Evolutionary conservation across 2,797 vertebrate species (phyloP).

Genomic region (Gymnoscopelus microlampas): DNA sequence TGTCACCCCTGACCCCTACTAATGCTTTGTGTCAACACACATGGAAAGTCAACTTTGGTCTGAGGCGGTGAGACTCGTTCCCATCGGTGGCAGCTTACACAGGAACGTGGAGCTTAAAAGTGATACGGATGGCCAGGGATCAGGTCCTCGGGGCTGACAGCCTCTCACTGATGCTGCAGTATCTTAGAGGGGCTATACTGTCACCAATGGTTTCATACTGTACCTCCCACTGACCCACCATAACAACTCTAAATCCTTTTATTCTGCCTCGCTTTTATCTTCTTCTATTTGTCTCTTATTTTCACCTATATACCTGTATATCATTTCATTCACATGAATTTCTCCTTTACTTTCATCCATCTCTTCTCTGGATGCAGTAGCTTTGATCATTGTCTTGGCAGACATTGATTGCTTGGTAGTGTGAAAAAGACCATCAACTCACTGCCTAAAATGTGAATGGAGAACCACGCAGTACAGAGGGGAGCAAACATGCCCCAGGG

Average conservation of each 20-base stretch:
- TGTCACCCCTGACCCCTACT: constrained; percentile 59
- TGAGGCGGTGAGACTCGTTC: constrained; percentile 55
- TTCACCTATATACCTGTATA: too few species aligned
- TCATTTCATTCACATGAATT: too few species aligned
- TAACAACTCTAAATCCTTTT: constrained; percentile 21
- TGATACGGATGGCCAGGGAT: constrained; percentile 65
- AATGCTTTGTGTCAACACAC: constrained; percentile 64
- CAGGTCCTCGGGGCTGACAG: constrained; percentile 41
- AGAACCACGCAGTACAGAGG: neutral
- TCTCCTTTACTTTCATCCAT: too few species aligned
- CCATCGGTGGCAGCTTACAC: constrained; percentile 45
- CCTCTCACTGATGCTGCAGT: constrained; percentile 41
- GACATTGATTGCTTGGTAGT: too few species aligned
- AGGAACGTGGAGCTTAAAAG: constrained; percentile 59
- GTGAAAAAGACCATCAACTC: too few species aligned
- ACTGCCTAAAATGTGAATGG: neutral
- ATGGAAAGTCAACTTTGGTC: constrained; percentile 40
- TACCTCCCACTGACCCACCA: constrained; percentile 35
- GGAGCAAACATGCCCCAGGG: too few species aligned
- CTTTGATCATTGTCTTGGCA: too few species aligned
- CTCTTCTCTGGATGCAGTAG: too few species aligned
- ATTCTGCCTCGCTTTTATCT: constrained; percentile 11
- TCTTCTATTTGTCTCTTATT: neutral
- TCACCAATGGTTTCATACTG: constrained; percentile 56
- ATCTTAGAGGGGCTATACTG: constrained; percentile 43